These are phyloP conservation scores for Vannuccia rotundouncinata DNA, from an alignment of 2,888 invertebrate genomes.

Conservation along the genomic window DNA sequence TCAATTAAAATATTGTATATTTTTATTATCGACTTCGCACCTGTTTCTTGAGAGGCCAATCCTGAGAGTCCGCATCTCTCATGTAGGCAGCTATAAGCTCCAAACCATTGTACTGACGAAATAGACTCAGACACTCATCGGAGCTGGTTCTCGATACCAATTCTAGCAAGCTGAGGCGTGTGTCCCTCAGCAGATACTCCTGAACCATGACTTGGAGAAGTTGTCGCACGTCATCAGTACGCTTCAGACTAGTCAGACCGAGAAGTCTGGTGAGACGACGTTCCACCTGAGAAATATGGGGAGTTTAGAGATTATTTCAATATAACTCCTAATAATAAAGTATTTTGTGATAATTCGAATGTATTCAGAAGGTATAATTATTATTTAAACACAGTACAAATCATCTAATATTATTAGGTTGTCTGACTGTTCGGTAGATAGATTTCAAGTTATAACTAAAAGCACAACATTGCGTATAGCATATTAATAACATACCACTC, in stretches of 20 bases:
- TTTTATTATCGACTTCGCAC: not conserved
- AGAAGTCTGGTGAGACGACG: constrained; percentile 7
- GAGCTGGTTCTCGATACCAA: constrained; percentile 12
- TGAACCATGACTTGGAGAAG: constrained; percentile 34
- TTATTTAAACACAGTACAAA: too few species aligned
- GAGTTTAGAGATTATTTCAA: too few species aligned
- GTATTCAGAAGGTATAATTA: too few species aligned
- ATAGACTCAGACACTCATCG: constrained; percentile 30
- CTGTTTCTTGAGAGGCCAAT: not conserved
- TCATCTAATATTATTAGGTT: too few species aligned
- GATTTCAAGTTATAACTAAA: too few species aligned
- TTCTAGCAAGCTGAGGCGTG: constrained; percentile 28
- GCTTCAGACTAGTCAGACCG: not conserved
- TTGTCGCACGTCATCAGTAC: constrained; percentile 6
- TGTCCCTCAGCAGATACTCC: constrained; percentile 34
- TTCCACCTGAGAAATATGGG: constrained; percentile 34
- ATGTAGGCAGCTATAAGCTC: constrained; percentile 38
- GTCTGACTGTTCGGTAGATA: too few species aligned
- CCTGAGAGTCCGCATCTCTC: constrained; percentile 33
- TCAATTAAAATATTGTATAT: too few species aligned
- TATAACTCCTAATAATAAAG: too few species aligned
- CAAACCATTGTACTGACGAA: constrained; percentile 38
- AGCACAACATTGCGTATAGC: too few species aligned
- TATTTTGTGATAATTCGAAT: too few species aligned
- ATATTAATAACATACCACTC: constrained; percentile 21